phyloP scores from a whole-genome alignment of 1,140 invertebrate genomes.

The Lucilia cuprina region DNA sequence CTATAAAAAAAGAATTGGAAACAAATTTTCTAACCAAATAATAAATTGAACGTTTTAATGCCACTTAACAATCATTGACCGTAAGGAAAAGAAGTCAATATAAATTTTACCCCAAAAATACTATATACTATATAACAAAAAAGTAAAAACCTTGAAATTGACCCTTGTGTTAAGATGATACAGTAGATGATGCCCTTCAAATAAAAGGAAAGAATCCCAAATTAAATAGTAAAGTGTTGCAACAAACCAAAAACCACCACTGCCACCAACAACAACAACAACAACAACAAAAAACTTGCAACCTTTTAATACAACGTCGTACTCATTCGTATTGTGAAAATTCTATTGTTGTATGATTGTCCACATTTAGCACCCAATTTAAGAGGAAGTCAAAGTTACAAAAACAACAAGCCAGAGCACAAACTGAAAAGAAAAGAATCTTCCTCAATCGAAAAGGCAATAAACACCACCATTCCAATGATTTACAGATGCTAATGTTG shows the following conservation, averaged over 20 bases:
- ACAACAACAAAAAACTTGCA: too few species aligned
- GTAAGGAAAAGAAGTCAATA: background rate
- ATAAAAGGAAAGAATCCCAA: background rate
- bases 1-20: background rate
- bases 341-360: slow-evolving; percentile 8
- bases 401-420: background rate
- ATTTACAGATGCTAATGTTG: slow-evolving; percentile 28
- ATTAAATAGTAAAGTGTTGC: background rate
- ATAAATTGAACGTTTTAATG: background rate
- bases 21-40: background rate
- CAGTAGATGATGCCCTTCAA: background rate
- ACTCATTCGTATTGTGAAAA: background rate
- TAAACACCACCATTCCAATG: background rate
- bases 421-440: background rate
- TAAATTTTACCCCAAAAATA: background rate
- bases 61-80: background rate
- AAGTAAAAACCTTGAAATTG: background rate
- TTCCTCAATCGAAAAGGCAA: background rate
- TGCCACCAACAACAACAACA: background rate
- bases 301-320: background rate
- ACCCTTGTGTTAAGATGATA: background rate
- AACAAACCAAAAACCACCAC: background rate
- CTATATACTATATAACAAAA: background rate
- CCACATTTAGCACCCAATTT: slow-evolving; percentile 34
- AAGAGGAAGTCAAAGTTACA: slow-evolving; percentile 10